phyloP scores from a whole-genome alignment of 2,113 vertebrate species.

The Caretta caretta region DNA sequence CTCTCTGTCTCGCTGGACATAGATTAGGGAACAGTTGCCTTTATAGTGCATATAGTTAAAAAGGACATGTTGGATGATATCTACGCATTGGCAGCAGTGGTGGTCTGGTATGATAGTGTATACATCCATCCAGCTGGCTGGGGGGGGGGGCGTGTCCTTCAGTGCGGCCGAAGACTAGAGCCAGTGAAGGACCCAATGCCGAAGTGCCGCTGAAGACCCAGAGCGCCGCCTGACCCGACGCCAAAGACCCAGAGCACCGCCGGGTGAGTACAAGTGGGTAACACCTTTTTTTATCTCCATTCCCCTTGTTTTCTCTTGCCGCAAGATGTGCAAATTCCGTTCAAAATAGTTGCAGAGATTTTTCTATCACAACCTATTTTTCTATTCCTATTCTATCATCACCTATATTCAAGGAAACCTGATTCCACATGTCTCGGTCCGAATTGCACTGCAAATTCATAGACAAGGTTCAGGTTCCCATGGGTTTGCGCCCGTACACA shows the following conservation, averaged over 20 bases:
- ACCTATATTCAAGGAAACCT: not conserved
- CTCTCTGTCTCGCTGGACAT: not conserved
- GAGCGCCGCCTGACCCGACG: too few species aligned
- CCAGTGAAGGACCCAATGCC: too few species aligned
- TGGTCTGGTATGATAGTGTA: not conserved
- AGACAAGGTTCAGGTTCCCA: not conserved
- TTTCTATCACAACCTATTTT: not conserved
- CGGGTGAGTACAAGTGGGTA: too few species aligned
- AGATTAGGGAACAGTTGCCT: not conserved
- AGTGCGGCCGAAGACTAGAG: too few species aligned
- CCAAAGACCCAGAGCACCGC: too few species aligned
- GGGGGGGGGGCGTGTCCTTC: too few species aligned
- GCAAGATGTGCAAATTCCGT: not conserved
- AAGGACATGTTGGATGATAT: not conserved
- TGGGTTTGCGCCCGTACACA: not conserved
- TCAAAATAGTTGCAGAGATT: not conserved
- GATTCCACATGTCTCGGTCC: not conserved
- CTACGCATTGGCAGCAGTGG: not conserved
- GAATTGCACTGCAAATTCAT: not conserved
- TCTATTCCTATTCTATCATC: not conserved
- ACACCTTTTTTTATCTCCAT: too few species aligned
- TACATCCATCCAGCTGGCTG: not conserved
- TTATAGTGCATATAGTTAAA: not conserved
- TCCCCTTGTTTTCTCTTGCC: too few species aligned
- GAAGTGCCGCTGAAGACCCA: too few species aligned